Percentiles rank a stretch among this genome's conserved stretches.
Conservation (phyloP, 2,113 vertebrate species). For the Microtus pennsylvanicus region DNA sequence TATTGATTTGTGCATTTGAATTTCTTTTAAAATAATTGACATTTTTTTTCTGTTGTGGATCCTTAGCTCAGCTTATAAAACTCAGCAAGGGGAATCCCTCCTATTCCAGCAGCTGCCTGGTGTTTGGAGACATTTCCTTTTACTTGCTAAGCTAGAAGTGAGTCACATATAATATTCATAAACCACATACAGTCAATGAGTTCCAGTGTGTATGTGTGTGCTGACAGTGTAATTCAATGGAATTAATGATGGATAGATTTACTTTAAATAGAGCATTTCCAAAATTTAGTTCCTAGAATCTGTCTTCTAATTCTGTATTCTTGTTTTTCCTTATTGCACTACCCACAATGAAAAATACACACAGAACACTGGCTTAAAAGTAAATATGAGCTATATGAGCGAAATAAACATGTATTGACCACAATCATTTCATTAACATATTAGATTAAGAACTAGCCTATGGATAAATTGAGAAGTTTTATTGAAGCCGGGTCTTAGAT, state of each 20-base stretch:
- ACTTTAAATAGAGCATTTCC: slow-evolving; percentile 38
- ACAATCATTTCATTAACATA: background rate
- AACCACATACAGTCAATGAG: slow-evolving; percentile 35
- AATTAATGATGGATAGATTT: slow-evolving; percentile 41
- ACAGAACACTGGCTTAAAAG: background rate
- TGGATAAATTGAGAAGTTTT: background rate
- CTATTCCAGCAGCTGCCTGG: slow-evolving; percentile 20
- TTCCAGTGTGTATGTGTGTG: background rate
- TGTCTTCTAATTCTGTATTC: slow-evolving; percentile 42
- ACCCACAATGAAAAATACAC: slow-evolving; percentile 3
- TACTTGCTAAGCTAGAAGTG: background rate
- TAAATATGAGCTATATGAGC: background rate
- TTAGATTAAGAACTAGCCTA: background rate
- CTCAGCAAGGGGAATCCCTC: slow-evolving; percentile 29
- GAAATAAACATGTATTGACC: background rate
- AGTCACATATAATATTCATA: background rate
- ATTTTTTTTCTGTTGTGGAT: slow-evolving; percentile 35
- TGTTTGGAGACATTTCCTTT: slow-evolving; percentile 59
- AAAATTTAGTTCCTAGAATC: slow-evolving; percentile 30
- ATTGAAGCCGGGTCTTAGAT: background rate
- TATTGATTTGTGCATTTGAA: slow-evolving; percentile 75
- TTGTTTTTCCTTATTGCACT: background rate
- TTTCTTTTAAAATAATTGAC: slow-evolving; percentile 72
- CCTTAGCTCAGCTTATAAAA: slow-evolving; percentile 63
- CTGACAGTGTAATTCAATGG: slow-evolving; percentile 4